A percentile compares a stretch with the other conserved stretches of the same genome.
phyloP scores from a whole-genome alignment of 1,140 invertebrate genomes.

The Trinorchestia longiramus region DNA sequence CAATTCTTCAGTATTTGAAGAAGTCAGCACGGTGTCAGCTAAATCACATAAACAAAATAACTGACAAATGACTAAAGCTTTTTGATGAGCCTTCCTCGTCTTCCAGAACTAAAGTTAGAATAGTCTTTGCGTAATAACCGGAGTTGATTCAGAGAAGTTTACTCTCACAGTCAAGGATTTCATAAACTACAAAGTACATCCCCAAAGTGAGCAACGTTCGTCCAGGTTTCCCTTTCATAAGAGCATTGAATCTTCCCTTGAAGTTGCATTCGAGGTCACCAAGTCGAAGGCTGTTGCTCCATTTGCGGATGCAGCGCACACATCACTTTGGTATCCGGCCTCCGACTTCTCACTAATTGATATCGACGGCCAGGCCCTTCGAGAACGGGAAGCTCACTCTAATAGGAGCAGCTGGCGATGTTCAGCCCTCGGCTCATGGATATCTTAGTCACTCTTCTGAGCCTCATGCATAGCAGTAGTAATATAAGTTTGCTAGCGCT shows the following conservation, averaged over 20 bases:
- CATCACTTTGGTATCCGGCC: conserved; percentile 37
- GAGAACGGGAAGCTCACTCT: neutral
- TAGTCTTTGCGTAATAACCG: no score
- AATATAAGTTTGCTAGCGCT: no score
- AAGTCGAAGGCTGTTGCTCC: conserved; percentile 30
- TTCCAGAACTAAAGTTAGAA: no score
- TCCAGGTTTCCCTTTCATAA: neutral
- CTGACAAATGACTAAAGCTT: no score
- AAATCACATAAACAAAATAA: no score
- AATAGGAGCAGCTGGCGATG: neutral
- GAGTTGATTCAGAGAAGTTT: neutral
- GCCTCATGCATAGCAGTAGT: neutral
- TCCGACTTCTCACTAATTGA: conserved; percentile 15
- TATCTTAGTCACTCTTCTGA: neutral
- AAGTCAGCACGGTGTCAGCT: no score
- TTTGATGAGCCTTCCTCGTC: no score
- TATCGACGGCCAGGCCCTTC: neutral
- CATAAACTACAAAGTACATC: neutral
- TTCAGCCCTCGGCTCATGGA: neutral
- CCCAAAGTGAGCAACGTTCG: neutral
- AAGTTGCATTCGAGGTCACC: conserved; percentile 1
- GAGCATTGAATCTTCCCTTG: neutral
- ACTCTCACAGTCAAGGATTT: neutral
- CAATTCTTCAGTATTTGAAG: no score
- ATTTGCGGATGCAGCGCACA: conserved; percentile 27